Conservation (phyloP, 2,797 vertebrate species). For the Siniperca obscura region DNA sequence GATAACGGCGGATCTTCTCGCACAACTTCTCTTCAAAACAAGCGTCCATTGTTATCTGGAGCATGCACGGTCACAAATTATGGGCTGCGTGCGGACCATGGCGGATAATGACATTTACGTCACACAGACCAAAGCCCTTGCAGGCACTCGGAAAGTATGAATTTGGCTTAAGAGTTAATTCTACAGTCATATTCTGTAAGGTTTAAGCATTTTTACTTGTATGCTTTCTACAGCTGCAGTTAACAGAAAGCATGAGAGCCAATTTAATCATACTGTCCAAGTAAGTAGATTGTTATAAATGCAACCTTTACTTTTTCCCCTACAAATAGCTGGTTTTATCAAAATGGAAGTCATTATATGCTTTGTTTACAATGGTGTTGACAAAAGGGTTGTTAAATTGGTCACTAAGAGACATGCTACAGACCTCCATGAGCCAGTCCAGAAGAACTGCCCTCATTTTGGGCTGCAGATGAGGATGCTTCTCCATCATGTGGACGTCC, state of each 20-base stretch:
- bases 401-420: slow-evolving; percentile 36
- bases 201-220: not conserved
- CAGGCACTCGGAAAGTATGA: too few species aligned
- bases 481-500: slow-evolving; percentile 90
- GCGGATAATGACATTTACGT: too few species aligned
- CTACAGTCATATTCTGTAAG: not conserved
- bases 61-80: too few species aligned
- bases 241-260: not conserved
- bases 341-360: not conserved
- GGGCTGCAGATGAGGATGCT: slow-evolving; percentile 94
- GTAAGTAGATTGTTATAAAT: not conserved
- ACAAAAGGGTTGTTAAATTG: not conserved
- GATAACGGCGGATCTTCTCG: too few species aligned
- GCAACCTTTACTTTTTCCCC: not conserved
- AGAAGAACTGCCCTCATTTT: slow-evolving; percentile 95
- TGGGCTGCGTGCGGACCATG: too few species aligned
- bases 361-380: not conserved
- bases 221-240: not conserved
- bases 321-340: not conserved
- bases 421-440: slow-evolving; percentile 98
- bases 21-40: too few species aligned
- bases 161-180: not conserved
- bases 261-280: too few species aligned
- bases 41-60: too few species aligned
- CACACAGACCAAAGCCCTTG: too few species aligned